phyloP scores from a whole-genome alignment of 2,797 vertebrate species.

The Rhinichthys osculus region DNA sequence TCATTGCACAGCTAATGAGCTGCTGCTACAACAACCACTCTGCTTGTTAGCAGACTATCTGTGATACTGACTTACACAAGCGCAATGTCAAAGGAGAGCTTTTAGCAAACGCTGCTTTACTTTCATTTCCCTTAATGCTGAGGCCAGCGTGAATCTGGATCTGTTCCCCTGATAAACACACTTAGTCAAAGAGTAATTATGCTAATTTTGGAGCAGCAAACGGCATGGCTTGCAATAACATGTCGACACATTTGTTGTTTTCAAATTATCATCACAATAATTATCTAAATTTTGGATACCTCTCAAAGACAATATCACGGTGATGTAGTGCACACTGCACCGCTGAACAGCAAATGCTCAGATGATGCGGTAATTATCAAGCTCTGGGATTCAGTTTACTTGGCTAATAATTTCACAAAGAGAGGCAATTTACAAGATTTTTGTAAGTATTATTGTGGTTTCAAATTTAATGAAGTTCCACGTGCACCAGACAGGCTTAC shows the following conservation, averaged over 20 bases:
- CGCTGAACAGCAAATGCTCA: background rate
- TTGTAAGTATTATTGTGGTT: background rate
- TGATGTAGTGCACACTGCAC: background rate
- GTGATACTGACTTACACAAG: constrained; percentile 43
- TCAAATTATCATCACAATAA: constrained; percentile 30
- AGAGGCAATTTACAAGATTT: background rate
- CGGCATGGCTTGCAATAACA: constrained; percentile 1
- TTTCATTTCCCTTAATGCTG: constrained; percentile 1
- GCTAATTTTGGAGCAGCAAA: background rate
- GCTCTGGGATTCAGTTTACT: constrained; percentile 1
- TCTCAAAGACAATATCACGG: constrained; percentile 1
- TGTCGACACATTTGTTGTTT: constrained; percentile 33
- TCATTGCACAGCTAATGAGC: constrained; percentile 66
- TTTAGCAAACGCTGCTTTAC: constrained; percentile 38
- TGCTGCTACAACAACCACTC: constrained; percentile 45
- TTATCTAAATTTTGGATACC: background rate
- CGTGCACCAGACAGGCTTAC: no score
- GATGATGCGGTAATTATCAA: background rate
- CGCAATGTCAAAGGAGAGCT: constrained; percentile 49
- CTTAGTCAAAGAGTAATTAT: constrained; percentile 45
- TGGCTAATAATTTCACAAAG: background rate
- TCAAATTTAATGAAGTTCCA: background rate
- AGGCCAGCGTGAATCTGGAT: constrained; percentile 13
- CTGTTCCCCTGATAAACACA: constrained; percentile 23
- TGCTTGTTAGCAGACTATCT: constrained; percentile 53